A percentile compares a stretch with the other conserved stretches of the same genome.
phyloP scores from a whole-genome alignment of 2,113 vertebrate genomes.

The Melanerpes aurifrons region DNA sequence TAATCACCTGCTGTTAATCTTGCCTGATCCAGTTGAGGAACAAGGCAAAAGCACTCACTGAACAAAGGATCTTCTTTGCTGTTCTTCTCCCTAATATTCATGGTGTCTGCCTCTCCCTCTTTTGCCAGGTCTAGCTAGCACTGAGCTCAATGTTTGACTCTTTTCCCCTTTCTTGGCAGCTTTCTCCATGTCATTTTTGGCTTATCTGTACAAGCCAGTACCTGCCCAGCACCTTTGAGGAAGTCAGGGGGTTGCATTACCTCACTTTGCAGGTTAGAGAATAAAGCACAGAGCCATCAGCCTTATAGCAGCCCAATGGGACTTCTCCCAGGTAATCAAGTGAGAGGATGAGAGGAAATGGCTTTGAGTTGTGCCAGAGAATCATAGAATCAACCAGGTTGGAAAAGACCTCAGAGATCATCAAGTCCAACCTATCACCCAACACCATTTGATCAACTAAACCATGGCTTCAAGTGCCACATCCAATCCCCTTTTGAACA shows the following conservation, averaged over 20 bases:
- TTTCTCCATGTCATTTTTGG: background rate
- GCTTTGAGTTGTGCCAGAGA: too few species aligned
- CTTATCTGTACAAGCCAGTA: background rate
- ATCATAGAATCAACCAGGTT: too few species aligned
- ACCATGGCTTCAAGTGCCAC: too few species aligned
- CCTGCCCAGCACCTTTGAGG: background rate
- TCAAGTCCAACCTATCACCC: too few species aligned
- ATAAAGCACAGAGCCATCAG: background rate
- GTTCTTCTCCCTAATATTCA: background rate
- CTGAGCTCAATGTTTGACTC: background rate
- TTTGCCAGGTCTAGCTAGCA: background rate
- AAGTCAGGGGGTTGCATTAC: background rate
- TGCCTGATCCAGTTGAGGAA: background rate
- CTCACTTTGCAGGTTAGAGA: background rate
- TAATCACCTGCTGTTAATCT: background rate
- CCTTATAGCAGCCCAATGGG: background rate
- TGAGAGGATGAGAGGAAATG: too few species aligned
- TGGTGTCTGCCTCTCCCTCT: background rate
- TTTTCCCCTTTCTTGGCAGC: constrained; percentile 2
- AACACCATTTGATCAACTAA: too few species aligned
- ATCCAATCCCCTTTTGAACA: too few species aligned
- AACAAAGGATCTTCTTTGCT: background rate
- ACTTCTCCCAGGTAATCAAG: too few species aligned
- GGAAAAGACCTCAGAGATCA: too few species aligned
- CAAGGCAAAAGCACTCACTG: background rate